Evolutionary conservation across 1,140 invertebrate species (phyloP), one percentile per base, ranked within the genome.

Genomic region (Ips nitidus): DNA sequence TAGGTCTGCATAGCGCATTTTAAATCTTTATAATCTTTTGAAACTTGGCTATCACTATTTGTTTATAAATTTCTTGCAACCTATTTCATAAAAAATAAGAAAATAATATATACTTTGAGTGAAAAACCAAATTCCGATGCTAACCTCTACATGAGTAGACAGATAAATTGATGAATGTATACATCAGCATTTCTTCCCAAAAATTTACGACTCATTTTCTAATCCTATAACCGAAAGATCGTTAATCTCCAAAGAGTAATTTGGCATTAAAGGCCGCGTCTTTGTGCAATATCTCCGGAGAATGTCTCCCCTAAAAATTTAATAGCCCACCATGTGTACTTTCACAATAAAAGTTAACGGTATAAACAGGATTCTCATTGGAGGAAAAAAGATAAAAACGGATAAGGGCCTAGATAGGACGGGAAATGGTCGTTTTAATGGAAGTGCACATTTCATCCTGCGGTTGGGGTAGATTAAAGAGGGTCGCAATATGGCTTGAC

Each of bases 261-360:
- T 67, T 42, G 43, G 37, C 36, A 67, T 67, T 52, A 67, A 67
- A 41, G 22, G 37, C 45, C 43, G 36, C 42, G 43, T 41, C 56
- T 59, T 36, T 55, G 41, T 39, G 66, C 40, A 67, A 67, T 67
- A 67, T 67, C 50, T 60, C 43, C 40, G 43, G 43, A 41, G 56
- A 59, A 59, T 60, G 56, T 67, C 47, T 41, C 57, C 22, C 56
- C 41, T 67, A 67, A 67, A 66, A 67, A 58, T 67, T 67, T 67
- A 67, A 67, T 67, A 67, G 41, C 7, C 5, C 2, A 60, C 66
- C 66, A 67, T 67, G 66, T 67, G 66, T 67, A 67, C 45, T 67
- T 57, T 67, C 40, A 39, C 41, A 6, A 60, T 67, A 67, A 67
- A 67, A 50, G 38, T 52, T 52, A 22, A 67, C 36, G 8, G 22